Percentiles rank a stretch among this genome's conserved stretches.
Conservation (phyloP, 2,113 vertebrate genomes). For the Oreochromis tanganicae region DNA sequence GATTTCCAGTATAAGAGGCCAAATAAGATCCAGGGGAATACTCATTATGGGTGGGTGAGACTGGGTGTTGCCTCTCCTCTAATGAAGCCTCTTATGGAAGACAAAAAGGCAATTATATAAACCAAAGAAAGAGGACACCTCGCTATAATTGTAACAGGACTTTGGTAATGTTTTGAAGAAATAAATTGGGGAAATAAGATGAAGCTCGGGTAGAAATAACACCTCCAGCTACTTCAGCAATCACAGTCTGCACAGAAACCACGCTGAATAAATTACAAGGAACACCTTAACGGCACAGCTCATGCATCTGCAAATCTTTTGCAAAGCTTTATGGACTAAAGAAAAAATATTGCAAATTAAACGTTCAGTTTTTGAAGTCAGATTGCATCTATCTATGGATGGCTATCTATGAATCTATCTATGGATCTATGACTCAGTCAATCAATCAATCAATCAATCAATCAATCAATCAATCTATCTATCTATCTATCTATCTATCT, state of each 20-base stretch:
- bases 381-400: not conserved
- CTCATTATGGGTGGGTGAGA: slow-evolving; percentile 39
- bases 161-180: not conserved
- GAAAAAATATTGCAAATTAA: not conserved
- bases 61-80: slow-evolving; percentile 38
- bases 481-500: not conserved
- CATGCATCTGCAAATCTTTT: not conserved
- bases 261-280: not conserved
- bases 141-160: not conserved
- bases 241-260: not conserved
- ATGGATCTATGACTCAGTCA: no score
- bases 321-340: not conserved
- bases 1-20: slow-evolving; percentile 47
- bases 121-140: not conserved
- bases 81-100: slow-evolving; percentile 47
- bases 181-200: not conserved
- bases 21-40: slow-evolving; percentile 63
- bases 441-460: no score
- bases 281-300: not conserved
- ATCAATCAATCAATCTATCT: not conserved
- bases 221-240: not conserved
- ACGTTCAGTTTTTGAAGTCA: not conserved
- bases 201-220: not conserved
- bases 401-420: not conserved
- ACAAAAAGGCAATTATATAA: slow-evolving; percentile 26